Conservation (phyloP, 2,797 vertebrate species). For the Chaetophractus vellerosus region DNA sequence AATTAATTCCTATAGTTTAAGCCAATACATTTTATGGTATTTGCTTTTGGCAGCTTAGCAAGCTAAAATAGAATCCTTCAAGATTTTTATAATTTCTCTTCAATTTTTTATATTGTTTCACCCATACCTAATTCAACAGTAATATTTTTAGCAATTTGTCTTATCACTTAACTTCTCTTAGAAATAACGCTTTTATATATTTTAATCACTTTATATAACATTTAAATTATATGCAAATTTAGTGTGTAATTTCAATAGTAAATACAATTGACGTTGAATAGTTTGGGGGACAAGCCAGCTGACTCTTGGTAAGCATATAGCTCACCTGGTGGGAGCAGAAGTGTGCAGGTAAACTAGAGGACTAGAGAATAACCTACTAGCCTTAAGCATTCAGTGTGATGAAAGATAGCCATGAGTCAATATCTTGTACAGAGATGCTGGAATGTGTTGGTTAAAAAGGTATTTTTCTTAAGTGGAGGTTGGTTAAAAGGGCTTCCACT, state of each 20-base stretch:
- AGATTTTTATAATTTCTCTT: neutral
- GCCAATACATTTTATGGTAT: too few species aligned
- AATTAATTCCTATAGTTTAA: too few species aligned
- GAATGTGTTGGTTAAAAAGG: neutral
- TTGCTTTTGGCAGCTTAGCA: too few species aligned
- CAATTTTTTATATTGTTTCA: neutral
- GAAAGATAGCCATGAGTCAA: neutral
- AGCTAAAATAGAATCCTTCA: neutral
- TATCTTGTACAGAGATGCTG: neutral
- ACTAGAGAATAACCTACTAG: neutral
- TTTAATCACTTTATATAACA: neutral
- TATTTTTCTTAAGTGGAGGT: neutral
- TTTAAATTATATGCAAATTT: constrained; percentile 31
- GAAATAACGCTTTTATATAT: constrained; percentile 12
- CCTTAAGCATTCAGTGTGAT: neutral
- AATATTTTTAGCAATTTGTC: neutral
- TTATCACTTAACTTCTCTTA: neutral
- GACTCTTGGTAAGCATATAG: neutral
- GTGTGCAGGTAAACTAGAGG: neutral
- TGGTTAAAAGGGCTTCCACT: constrained; percentile 1
- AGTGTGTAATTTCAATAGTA: neutral
- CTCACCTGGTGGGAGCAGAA: neutral
- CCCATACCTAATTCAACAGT: neutral
- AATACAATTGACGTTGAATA: neutral
- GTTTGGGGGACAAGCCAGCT: constrained; percentile 20